A percentile compares a stretch with the other conserved stretches of the same genome.
phyloP scores from a whole-genome alignment of 2,797 vertebrate genomes.

The Pampus argenteus region DNA sequence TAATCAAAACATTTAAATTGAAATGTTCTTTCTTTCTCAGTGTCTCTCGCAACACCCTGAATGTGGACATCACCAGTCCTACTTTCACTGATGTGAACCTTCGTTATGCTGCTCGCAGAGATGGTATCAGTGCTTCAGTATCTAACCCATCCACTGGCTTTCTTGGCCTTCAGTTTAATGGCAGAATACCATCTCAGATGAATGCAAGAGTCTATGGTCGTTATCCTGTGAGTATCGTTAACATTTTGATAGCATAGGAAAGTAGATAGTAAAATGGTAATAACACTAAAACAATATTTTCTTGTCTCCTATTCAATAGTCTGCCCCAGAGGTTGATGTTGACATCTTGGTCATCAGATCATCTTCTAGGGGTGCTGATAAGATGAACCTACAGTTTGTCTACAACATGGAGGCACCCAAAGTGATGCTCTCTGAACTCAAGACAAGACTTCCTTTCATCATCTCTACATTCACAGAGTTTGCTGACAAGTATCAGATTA shows the following conservation, averaged over 20 bases:
- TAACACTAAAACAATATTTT: not conserved
- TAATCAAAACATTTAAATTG: not conserved
- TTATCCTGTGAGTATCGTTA: constrained; percentile 84
- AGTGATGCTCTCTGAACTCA: constrained; percentile 82
- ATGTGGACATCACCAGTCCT: constrained; percentile 80
- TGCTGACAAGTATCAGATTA: constrained; percentile 84
- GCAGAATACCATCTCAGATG: constrained; percentile 65
- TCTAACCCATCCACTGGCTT: constrained; percentile 77
- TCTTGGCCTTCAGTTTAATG: constrained; percentile 81
- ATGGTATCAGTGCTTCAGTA: constrained; percentile 74
- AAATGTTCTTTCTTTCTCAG: constrained; percentile 52
- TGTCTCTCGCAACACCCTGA: constrained; percentile 69
- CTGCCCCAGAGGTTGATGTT: constrained; percentile 84
- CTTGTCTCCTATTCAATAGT: constrained; percentile 76
- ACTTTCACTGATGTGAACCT: constrained; percentile 78
- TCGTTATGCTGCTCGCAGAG: constrained; percentile 68
- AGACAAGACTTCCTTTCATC: constrained; percentile 82
- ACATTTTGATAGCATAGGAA: not conserved
- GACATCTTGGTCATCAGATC: constrained; percentile 84
- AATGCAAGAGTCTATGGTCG: constrained; percentile 83
- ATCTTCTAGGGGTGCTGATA: constrained; percentile 68
- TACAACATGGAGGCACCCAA: constrained; percentile 85
- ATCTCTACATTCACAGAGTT: constrained; percentile 67
- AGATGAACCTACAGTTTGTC: constrained; percentile 79
- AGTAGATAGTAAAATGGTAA: not conserved